Evolutionary conservation across 2,888 invertebrate genomes (phyloP).

Genomic region (Pharmacophagus antenor): DNA sequence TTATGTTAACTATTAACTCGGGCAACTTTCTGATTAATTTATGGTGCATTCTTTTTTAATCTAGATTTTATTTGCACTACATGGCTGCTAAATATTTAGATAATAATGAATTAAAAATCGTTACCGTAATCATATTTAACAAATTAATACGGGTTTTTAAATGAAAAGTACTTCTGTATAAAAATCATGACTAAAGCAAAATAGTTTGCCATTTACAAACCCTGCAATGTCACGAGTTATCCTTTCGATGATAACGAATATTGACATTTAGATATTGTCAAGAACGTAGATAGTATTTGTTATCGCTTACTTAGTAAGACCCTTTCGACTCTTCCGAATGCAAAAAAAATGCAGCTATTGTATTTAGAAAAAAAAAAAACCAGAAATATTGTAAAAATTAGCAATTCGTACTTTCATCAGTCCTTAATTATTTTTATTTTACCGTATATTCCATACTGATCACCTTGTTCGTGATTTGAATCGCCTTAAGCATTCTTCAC

Average conservation of each 20-base stretch:
- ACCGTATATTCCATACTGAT: conserved; percentile 46
- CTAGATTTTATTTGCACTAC: too few relatives aligned
- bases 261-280: too few relatives aligned
- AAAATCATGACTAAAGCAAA: too few relatives aligned
- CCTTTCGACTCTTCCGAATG: too few relatives aligned
- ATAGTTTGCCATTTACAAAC: too few relatives aligned
- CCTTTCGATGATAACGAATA: too few relatives aligned
- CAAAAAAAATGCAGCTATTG: too few relatives aligned
- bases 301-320: too few relatives aligned
- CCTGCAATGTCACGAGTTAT: too few relatives aligned
- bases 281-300: too few relatives aligned
- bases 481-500: conserved; percentile 35
- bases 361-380: too few relatives aligned
- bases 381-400: background rate
- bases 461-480: conserved; percentile 50
- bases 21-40: background rate
- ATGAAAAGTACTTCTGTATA: too few relatives aligned
- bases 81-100: background rate
- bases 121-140: background rate
- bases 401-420: background rate
- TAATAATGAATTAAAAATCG: background rate
- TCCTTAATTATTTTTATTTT: background rate
- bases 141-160: background rate
- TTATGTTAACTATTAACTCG: background rate
- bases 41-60: background rate